These are phyloP conservation scores for Oreocharis arfaki DNA, from an alignment of 2,113 vertebrate genomes.

Conservation along the genomic window DNA sequence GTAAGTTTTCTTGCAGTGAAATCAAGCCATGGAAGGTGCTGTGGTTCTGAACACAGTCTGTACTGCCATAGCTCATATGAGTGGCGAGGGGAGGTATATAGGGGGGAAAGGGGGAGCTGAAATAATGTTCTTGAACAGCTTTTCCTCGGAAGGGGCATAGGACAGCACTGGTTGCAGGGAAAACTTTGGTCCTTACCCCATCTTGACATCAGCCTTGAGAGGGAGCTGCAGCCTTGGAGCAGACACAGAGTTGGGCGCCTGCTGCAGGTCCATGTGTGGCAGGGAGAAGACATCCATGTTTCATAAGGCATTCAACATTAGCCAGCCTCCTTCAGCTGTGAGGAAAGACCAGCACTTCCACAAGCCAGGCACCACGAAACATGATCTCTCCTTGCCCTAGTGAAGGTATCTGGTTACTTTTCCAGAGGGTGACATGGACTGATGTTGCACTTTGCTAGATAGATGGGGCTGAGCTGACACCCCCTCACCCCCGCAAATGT, in stretches of 20 bases:
- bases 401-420: background rate
- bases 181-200: background rate
- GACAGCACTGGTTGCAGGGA: background rate
- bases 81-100: background rate
- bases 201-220: accelerated
- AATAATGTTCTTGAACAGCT: background rate
- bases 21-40: background rate
- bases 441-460: background rate
- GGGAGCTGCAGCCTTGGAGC: background rate
- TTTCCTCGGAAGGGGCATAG: background rate
- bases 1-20: background rate
- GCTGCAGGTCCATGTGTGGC: accelerated
- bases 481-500: background rate
- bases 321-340: background rate
- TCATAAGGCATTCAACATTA: background rate
- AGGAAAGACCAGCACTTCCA: background rate
- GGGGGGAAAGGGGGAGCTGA: background rate
- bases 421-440: background rate
- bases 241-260: accelerated
- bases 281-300: background rate
- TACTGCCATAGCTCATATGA: accelerated
- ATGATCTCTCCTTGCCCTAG: background rate
- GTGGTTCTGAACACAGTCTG: accelerated
- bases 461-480: background rate
- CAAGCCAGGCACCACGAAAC: background rate